These are phyloP conservation scores for Phocoena phocoena DNA, from an alignment of 2,113 vertebrate species.

Conservation along the genomic window DNA sequence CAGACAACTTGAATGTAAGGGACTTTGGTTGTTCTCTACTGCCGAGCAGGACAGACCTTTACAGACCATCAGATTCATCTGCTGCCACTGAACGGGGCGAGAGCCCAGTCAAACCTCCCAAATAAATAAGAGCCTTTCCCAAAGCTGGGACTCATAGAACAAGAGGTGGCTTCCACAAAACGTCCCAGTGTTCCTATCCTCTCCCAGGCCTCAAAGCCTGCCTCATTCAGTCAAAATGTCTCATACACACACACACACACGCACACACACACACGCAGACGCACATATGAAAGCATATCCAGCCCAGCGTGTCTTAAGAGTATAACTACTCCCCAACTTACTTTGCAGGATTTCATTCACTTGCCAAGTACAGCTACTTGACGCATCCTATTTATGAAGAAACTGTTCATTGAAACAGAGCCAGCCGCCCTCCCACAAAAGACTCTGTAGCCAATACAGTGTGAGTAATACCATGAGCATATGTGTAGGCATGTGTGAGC, in stretches of 20 bases:
- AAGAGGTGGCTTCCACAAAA: background rate
- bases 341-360: background rate
- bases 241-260: background rate
- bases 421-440: background rate
- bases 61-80: background rate
- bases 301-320: background rate
- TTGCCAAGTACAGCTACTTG: background rate
- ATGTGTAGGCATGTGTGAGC: background rate
- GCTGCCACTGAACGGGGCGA: background rate
- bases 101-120: background rate
- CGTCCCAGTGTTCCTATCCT: background rate
- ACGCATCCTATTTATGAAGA: background rate
- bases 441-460: background rate
- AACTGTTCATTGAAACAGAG: background rate
- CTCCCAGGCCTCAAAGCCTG: background rate
- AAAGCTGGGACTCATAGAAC: background rate
- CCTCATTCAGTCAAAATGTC: background rate
- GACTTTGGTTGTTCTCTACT: background rate
- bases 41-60: background rate
- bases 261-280: accelerated
- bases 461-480: accelerated
- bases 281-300: background rate
- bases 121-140: background rate
- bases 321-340: background rate
- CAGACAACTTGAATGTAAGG: background rate